phyloP scores from a whole-genome alignment of 2,888 invertebrate genomes.

The Scaptomyza caliginosa region DNA sequence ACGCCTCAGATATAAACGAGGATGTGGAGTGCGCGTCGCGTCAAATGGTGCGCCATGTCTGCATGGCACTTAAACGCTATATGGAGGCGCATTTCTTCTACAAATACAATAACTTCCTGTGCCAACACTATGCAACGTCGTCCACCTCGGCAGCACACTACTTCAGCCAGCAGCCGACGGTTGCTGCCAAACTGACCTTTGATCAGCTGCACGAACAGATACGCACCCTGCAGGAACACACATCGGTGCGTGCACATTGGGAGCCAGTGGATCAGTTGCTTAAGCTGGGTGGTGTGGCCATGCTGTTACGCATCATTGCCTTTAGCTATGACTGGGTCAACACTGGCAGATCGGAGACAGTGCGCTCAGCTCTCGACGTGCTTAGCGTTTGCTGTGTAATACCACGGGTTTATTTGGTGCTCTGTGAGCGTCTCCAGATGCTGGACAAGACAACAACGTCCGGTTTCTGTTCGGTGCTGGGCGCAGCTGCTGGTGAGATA shows the following conservation, averaged over 20 bases:
- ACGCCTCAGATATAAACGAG: constrained; percentile 89
- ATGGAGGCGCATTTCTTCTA: constrained; percentile 94
- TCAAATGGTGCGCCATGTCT: constrained; percentile 95
- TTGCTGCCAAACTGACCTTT: constrained; percentile 87
- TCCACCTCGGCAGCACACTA: constrained; percentile 75
- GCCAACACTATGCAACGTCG: constrained; percentile 85
- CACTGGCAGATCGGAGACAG: constrained; percentile 91
- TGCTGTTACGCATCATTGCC: constrained; percentile 93
- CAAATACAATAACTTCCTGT: constrained; percentile 89
- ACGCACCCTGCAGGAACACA: constrained; percentile 90
- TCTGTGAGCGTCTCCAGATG: constrained; percentile 91
- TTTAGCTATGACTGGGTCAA: constrained; percentile 95
- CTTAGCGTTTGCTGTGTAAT: constrained; percentile 95
- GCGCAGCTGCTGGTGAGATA: constrained; percentile 95
- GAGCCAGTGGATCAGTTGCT: constrained; percentile 94
- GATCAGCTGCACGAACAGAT: constrained; percentile 95
- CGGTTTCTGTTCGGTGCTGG: constrained; percentile 92
- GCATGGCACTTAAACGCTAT: constrained; percentile 94
- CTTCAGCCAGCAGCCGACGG: constrained; percentile 84
- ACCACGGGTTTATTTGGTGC: constrained; percentile 90
- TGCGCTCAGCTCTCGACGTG: constrained; percentile 92
- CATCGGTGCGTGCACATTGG: constrained; percentile 92
- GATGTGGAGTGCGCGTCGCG: constrained; percentile 95
- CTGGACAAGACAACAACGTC: constrained; percentile 91
- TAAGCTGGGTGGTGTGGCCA: constrained; percentile 91